Conservation (phyloP, 2,113 vertebrate genomes). For the Xenus cinereus region DNA sequence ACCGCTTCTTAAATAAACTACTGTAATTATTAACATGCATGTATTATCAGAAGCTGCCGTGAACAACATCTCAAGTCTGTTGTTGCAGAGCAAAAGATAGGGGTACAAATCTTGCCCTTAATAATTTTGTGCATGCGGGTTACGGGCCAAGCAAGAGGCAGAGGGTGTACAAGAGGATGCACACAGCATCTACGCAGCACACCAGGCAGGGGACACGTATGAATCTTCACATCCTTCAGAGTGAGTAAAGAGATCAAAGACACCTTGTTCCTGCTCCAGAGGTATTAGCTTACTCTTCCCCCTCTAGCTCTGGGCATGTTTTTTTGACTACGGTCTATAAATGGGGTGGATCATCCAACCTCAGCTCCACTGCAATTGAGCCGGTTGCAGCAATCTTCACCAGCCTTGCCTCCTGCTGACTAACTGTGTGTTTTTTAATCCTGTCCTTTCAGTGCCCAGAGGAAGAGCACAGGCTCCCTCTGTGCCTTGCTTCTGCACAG, state of each 20-base stretch:
- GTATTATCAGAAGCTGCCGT: background rate
- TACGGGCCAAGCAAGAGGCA: background rate
- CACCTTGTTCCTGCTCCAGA: background rate
- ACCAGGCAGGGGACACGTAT: fast-evolving
- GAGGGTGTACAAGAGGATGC: background rate
- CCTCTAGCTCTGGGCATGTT: background rate
- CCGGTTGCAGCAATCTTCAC: background rate
- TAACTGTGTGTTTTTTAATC: background rate
- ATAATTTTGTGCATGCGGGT: fast-evolving
- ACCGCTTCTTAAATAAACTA: conserved; percentile 19
- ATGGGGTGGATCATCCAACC: background rate
- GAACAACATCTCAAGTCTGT: conserved; percentile 5
- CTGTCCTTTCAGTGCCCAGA: background rate
- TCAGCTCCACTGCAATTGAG: background rate
- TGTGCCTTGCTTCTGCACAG: background rate
- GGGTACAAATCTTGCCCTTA: background rate
- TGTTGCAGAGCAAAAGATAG: background rate
- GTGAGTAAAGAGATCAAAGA: background rate
- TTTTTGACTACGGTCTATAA: background rate
- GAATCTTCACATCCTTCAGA: background rate
- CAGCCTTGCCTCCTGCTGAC: background rate
- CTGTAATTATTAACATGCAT: background rate
- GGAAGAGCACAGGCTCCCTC: background rate
- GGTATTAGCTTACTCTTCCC: background rate
- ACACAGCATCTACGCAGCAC: background rate